Evolutionary conservation across 2,888 invertebrate genomes (phyloP).

Genomic region (Boloria euphrosyne): DNA sequence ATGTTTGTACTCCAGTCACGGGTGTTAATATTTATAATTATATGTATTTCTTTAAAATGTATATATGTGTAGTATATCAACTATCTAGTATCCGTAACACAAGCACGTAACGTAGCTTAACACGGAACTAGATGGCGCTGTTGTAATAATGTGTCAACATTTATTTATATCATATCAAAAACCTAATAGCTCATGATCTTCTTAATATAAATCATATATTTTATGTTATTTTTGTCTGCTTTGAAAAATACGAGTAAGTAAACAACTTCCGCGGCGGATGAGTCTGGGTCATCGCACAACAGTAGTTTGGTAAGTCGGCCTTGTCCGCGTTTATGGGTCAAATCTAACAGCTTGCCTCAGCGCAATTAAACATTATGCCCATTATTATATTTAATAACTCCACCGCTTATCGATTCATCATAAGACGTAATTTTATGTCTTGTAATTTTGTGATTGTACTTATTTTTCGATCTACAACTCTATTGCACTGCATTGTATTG

Average conservation of each 20-base stretch:
- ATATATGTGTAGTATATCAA: too few relatives aligned
- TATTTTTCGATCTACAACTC: neutral
- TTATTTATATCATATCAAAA: too few relatives aligned
- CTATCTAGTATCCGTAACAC: too few relatives aligned
- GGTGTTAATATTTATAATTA: too few relatives aligned
- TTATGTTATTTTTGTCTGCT: neutral
- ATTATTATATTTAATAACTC: constrained; percentile 70
- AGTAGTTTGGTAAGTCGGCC: constrained; percentile 64
- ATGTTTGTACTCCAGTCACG: too few relatives aligned
- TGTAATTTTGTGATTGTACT: constrained; percentile 4
- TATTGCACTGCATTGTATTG: neutral
- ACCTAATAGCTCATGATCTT: too few relatives aligned
- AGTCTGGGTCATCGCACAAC: constrained; percentile 35
- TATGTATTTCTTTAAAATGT: too few relatives aligned
- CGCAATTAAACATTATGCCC: constrained; percentile 67
- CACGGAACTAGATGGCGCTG: too few relatives aligned
- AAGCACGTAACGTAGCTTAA: too few relatives aligned
- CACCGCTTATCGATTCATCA: constrained; percentile 59
- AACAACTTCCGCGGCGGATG: constrained; percentile 29
- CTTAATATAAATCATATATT: too few relatives aligned
- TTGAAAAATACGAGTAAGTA: constrained; percentile 6
- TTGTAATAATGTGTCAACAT: too few relatives aligned
- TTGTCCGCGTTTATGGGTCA: constrained; percentile 64
- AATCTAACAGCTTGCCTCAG: constrained; percentile 66
- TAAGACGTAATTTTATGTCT: constrained; percentile 42